Conservation (phyloP, 2,797 vertebrate species). For the Moxostoma hubbsi region DNA sequence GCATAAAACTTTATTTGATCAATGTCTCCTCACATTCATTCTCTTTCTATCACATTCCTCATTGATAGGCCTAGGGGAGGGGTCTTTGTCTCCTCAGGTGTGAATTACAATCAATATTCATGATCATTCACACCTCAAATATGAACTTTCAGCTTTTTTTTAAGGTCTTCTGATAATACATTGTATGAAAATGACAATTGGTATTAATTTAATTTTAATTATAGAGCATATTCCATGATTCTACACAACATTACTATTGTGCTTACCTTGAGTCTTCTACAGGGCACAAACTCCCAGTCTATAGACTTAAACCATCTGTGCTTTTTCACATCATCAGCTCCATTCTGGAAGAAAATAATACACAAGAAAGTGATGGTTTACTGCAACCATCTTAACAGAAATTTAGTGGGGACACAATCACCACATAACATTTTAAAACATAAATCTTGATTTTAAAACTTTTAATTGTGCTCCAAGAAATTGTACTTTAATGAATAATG, state of each 20-base stretch:
- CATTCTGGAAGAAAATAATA: constrained; percentile 79
- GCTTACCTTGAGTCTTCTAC: constrained; percentile 88
- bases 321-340: constrained; percentile 90
- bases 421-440: no score
- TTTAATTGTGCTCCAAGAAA: no score
- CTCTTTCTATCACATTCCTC: no score
- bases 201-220: neutral
- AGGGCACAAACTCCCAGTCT: constrained; percentile 90
- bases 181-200: neutral
- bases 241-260: neutral
- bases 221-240: neutral
- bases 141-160: neutral
- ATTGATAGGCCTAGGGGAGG: no score
- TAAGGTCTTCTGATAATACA: neutral
- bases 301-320: constrained; percentile 92
- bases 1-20: no score
- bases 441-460: no score
- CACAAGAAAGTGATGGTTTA: neutral
- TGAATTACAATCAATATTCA: no score
- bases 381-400: no score
- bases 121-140: neutral
- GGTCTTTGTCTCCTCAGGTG: no score
- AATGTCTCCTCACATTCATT: no score
- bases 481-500: no score
- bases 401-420: neutral